Conservation (phyloP, 2,888 invertebrate genomes). For the Cephus pulcher region DNA sequence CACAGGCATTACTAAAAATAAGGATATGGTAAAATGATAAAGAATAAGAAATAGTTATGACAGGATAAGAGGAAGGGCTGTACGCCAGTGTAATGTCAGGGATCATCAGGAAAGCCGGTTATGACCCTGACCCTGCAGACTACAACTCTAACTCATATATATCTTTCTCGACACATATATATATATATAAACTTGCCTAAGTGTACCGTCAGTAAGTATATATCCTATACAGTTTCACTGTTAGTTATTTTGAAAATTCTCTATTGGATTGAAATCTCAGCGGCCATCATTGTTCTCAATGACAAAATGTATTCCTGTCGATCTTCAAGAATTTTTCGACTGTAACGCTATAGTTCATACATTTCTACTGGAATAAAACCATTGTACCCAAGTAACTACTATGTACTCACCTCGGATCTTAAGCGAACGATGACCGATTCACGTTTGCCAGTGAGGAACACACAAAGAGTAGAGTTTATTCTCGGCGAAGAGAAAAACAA, state of each 20-base stretch:
- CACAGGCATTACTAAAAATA: not conserved
- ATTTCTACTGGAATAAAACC: not conserved
- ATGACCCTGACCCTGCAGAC: not conserved
- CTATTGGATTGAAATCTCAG: not conserved
- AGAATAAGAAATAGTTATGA: not conserved
- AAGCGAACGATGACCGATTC: not conserved
- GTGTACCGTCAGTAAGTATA: not conserved
- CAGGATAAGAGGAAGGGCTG: not conserved
- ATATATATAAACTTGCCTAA: not conserved
- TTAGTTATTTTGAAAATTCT: not conserved
- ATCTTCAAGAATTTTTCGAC: not conserved
- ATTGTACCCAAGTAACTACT: not conserved
- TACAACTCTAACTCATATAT: not conserved
- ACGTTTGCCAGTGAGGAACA: not conserved
- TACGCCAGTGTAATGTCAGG: not conserved
- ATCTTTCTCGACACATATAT: too few species aligned
- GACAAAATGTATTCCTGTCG: not conserved
- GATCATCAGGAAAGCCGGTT: not conserved
- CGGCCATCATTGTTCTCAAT: not conserved
- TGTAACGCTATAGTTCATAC: not conserved
- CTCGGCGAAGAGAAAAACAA: not conserved
- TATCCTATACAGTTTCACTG: not conserved
- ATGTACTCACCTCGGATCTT: not conserved
- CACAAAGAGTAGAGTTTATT: constrained; percentile 3
- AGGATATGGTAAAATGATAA: not conserved